A percentile compares a stretch with the other conserved stretches of the same genome.
phyloP scores from a whole-genome alignment of 2,113 vertebrate genomes.

The Sinosuthora webbiana region DNA sequence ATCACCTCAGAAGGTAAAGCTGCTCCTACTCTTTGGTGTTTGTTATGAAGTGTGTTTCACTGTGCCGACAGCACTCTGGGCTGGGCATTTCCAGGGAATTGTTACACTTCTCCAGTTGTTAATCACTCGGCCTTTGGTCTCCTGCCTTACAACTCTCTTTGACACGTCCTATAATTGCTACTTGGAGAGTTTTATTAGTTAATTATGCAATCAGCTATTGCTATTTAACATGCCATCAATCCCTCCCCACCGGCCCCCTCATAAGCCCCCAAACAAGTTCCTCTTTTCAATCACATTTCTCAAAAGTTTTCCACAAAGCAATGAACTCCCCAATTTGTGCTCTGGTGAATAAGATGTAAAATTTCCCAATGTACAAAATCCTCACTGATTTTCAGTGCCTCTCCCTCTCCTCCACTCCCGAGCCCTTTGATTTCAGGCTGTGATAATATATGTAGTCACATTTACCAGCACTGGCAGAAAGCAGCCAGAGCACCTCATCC shows the following conservation, averaged over 20 bases:
- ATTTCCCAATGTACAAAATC: neutral
- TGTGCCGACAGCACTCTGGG: neutral
- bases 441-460: neutral
- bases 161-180: conserved; percentile 2
- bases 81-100: conserved; percentile 27
- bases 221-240: neutral
- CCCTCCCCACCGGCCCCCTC: neutral
- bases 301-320: neutral
- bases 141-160: conserved; percentile 30
- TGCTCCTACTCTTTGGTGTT: neutral
- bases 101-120: conserved; percentile 10
- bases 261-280: neutral
- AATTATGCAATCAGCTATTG: conserved; percentile 1
- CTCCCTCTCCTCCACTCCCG: neutral
- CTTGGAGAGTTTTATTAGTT: conserved; percentile 50
- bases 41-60: conserved; percentile 6
- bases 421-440: conserved; percentile 8
- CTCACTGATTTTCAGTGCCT: neutral
- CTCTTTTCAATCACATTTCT: neutral
- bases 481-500: neutral
- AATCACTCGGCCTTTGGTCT: conserved; percentile 44
- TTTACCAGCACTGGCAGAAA: neutral
- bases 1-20: neutral
- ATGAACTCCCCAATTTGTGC: neutral
- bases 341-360: neutral